Evolutionary conservation across 2,888 invertebrate species (phyloP), one percentile per base, ranked within the genome.

Genomic region (Lypha dubia): DNA sequence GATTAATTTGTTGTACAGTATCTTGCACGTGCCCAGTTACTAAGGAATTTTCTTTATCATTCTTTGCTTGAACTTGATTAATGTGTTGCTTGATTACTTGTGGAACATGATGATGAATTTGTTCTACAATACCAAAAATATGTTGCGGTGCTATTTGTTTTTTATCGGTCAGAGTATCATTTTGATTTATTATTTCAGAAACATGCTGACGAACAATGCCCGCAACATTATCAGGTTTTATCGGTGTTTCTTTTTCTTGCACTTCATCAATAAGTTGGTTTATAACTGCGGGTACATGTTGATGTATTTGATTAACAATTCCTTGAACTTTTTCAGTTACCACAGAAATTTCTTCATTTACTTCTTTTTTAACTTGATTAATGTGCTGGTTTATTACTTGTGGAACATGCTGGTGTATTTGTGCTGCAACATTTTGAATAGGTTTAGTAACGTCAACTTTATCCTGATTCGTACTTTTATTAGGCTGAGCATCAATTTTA

Each of bases 71-170:
- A 3, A 51, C 17, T n/a, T 80, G 75, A 20, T 68, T 67, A 62
- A 86, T 51, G 13, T 74, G 70, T 7, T 82, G 71, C 9, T 62
- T 8, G n/a, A 84, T 71, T 38, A 87, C 41, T 51, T 81, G 84
- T 17, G 84, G 83, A 32, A 86, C 35, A 32, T 85, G 86, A 56
- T 84, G 75, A 22, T 83, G 76, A 15, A 74, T 62, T 38, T 85
- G 68, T 6, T 56, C 13, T 4, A 73, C 79, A 35, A 65, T 38
- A 41, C 13, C 15, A 22, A 63, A 20, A 13, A 63, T 28, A 6
- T 56, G 17, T 6, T 7, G n/a, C 3, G 70, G 63, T 13, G 56
- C 5, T 15, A 17, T 7, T 1, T 22, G 46, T 17, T 60, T 71
- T 0, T 62, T 41, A n/a, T 56, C 17, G 8, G 53, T 20, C 5